These are phyloP conservation scores for Leucophenga varia DNA, from an alignment of 1,140 invertebrate species.

Conservation along the genomic window DNA sequence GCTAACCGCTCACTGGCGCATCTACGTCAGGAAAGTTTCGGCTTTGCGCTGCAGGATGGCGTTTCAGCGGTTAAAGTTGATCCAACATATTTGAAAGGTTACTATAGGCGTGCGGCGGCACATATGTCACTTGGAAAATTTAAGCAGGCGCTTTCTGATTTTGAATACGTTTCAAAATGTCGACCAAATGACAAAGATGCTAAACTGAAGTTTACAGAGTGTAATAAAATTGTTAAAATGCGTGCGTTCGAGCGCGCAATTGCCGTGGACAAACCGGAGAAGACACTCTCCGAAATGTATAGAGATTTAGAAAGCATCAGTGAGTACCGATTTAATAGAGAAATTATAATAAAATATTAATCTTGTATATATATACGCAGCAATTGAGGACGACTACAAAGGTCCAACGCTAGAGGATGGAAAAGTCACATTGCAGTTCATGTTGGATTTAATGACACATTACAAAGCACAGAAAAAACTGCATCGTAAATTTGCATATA, in stretches of 20 bases:
- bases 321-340: slow-evolving; percentile 59
- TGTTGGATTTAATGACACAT: slow-evolving; percentile 83
- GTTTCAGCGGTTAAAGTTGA: slow-evolving; percentile 88
- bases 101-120: slow-evolving; percentile 92
- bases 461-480: slow-evolving; percentile 92
- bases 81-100: slow-evolving; percentile 88
- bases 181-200: slow-evolving; percentile 94
- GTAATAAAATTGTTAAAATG: slow-evolving; percentile 93
- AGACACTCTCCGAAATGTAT: slow-evolving; percentile 77
- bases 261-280: slow-evolving; percentile 84
- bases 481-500: slow-evolving; percentile 96
- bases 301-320: slow-evolving; percentile 90
- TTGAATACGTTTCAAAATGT: slow-evolving; percentile 89
- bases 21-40: slow-evolving; percentile 89
- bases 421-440: slow-evolving; percentile 82
- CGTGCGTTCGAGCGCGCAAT: slow-evolving; percentile 98
- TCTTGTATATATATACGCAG: slow-evolving; percentile 59
- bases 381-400: slow-evolving; percentile 90
- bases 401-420: slow-evolving; percentile 90
- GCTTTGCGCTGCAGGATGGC: slow-evolving; percentile 90
- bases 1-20: slow-evolving; percentile 95
- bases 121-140: slow-evolving; percentile 98
- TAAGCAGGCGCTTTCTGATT: slow-evolving; percentile 94
- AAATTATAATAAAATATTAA: neutral
- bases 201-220: slow-evolving; percentile 89